Evolutionary conservation across 2,113 vertebrate species (phyloP).

Genomic region (Cairina moschata): DNA sequence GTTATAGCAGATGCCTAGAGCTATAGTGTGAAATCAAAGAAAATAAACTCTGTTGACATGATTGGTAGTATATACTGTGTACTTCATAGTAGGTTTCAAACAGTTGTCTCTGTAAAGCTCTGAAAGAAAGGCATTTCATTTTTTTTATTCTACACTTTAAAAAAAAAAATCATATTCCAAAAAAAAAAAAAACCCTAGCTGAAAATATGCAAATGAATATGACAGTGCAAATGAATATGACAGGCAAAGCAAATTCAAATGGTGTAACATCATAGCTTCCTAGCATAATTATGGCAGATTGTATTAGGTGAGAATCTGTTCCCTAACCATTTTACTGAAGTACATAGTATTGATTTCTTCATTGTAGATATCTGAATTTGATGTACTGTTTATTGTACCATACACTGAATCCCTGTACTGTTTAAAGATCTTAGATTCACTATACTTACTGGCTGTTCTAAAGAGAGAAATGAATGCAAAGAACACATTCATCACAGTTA

Average conservation of each 20-base stretch:
- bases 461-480: not conserved
- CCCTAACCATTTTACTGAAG: not conserved
- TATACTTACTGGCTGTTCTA: not conserved
- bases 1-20: slow-evolving; percentile 26
- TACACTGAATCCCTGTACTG: not conserved
- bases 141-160: not conserved
- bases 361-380: not conserved
- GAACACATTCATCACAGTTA: not conserved
- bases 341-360: not conserved
- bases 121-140: not conserved
- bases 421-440: not conserved
- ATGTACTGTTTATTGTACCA: not conserved
- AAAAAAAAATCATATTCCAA: not conserved
- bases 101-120: not conserved
- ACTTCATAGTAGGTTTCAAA: not conserved
- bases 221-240: not conserved
- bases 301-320: not conserved
- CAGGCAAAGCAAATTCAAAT: not conserved
- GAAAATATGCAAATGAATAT: not conserved
- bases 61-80: not conserved
- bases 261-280: not conserved
- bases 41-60: slow-evolving; percentile 43
- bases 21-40: slow-evolving; percentile 41
- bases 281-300: not conserved
- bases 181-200: not conserved